A percentile compares a stretch with the other conserved stretches of the same genome.
Conservation (phyloP, 2,888 invertebrate genomes). For the Ectemnius cavifrons region DNA sequence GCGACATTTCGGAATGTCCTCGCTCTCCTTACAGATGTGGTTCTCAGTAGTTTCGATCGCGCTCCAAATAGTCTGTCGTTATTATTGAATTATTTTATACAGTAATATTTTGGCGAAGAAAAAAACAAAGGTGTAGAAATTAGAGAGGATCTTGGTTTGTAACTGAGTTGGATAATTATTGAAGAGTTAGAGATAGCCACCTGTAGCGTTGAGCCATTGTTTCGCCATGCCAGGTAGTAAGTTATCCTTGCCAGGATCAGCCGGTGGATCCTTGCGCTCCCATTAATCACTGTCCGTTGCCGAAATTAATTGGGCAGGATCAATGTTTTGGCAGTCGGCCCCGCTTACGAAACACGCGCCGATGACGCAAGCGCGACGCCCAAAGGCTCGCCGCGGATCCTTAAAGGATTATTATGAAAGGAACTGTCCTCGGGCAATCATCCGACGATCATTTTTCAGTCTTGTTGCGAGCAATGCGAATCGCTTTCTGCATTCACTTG, state of each 20-base stretch:
- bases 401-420: constrained; percentile 29
- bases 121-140: too few relatives aligned
- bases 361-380: constrained; percentile 44
- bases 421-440: constrained; percentile 20
- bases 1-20: constrained; percentile 32
- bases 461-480: not conserved
- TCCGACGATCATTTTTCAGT: constrained; percentile 9
- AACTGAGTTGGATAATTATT: too few relatives aligned
- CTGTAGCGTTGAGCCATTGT: constrained; percentile 56
- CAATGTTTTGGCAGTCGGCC: constrained; percentile 67
- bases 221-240: constrained; percentile 58
- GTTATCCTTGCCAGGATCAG: constrained; percentile 18
- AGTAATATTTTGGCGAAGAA: not conserved
- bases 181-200: constrained; percentile 8
- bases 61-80: not conserved
- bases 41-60: not conserved
- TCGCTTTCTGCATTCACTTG: not conserved
- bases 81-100: not conserved
- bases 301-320: constrained; percentile 61
- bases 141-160: too few relatives aligned
- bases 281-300: constrained; percentile 63
- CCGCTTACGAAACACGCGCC: constrained; percentile 46
- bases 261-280: constrained; percentile 41
- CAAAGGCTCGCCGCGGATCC: constrained; percentile 15
- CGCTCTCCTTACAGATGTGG: not conserved